Percentiles rank a stretch among this genome's conserved stretches.
Conservation (phyloP, 2,888 invertebrate genomes). For the Pomacea canaliculata region DNA sequence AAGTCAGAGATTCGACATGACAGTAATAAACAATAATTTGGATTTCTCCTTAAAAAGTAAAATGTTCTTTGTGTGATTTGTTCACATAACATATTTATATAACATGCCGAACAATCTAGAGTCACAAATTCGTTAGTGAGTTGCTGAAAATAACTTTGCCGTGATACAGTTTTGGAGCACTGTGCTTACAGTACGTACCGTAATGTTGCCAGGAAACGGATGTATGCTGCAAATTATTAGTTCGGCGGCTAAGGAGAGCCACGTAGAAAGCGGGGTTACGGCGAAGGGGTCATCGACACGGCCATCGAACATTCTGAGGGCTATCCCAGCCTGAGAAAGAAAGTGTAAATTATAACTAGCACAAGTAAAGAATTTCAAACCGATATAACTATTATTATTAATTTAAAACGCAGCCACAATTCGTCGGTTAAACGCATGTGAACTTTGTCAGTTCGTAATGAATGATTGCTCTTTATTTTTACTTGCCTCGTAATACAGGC, state of each 20-base stretch:
- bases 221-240: constrained; percentile 53
- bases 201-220: constrained; percentile 56
- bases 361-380: too few relatives aligned
- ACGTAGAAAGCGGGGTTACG: constrained; percentile 45
- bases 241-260: constrained; percentile 44
- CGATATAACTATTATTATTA: too few relatives aligned
- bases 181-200: constrained; percentile 21
- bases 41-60: too few relatives aligned
- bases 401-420: too few relatives aligned
- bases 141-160: too few relatives aligned
- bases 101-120: too few relatives aligned
- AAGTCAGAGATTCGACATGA: too few relatives aligned
- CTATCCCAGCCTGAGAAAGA: constrained; percentile 32
- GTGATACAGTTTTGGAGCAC: neutral
- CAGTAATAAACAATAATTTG: too few relatives aligned
- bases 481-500: constrained; percentile 44
- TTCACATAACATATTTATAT: too few relatives aligned
- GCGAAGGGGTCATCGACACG: constrained; percentile 52
- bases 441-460: neutral
- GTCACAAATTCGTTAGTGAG: too few relatives aligned
- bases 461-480: constrained; percentile 17
- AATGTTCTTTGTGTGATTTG: too few relatives aligned
- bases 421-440: neutral
- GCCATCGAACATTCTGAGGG: constrained; percentile 49
- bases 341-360: neutral